A percentile compares a stretch with the other conserved stretches of the same genome.
Conservation (phyloP, 1,140 invertebrate genomes). For the Diorhabda carinulata region DNA sequence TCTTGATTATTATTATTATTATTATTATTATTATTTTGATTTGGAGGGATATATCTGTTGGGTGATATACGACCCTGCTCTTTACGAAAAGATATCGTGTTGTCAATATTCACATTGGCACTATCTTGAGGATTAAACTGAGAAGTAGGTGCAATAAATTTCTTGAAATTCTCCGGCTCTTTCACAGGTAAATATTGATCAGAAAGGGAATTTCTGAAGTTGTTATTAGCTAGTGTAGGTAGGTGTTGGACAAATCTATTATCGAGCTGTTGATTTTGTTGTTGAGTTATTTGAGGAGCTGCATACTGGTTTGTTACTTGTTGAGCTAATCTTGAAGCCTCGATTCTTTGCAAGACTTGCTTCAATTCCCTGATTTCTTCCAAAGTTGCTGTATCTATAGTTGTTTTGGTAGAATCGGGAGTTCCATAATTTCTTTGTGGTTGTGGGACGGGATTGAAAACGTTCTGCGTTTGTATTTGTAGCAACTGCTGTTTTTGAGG, state of each 20-base stretch:
- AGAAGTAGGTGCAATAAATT: neutral
- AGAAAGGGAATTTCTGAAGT: neutral
- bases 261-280: neutral
- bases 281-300: slow-evolving; percentile 5
- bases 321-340: neutral
- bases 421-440: slow-evolving; percentile 3
- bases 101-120: neutral
- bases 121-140: neutral
- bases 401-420: neutral
- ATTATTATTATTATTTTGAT: neutral
- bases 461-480: neutral
- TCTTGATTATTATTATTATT: neutral
- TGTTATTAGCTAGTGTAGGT: neutral
- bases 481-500: neutral
- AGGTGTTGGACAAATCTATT: neutral
- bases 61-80: neutral
- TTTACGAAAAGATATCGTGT: neutral
- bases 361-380: neutral
- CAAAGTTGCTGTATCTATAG: neutral
- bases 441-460: neutral
- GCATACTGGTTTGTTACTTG: slow-evolving; percentile 3
- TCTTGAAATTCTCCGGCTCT: slow-evolving; percentile 10
- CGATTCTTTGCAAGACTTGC: neutral
- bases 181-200: slow-evolving; percentile 15
- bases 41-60: neutral